A percentile compares a stretch with the other conserved stretches of the same genome.
These are phyloP conservation scores for Anguilla anguilla DNA, from an alignment of 2,797 vertebrate genomes.

Conservation along the genomic window DNA sequence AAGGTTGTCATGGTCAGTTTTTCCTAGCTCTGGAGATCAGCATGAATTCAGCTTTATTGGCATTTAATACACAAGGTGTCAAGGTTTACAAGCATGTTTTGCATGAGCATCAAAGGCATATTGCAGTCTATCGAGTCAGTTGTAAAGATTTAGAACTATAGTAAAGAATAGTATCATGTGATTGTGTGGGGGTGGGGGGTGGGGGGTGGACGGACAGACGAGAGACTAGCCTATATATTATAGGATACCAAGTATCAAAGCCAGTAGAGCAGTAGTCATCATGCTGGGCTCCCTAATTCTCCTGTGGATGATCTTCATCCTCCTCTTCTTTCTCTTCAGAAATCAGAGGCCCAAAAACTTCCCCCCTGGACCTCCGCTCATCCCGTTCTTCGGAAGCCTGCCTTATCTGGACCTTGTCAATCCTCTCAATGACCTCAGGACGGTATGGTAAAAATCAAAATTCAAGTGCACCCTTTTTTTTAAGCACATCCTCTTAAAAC, in stretches of 20 bases:
- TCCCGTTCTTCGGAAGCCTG: constrained; percentile 54
- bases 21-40: too few relatives aligned
- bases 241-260: too few relatives aligned
- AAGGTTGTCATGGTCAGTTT: too few relatives aligned
- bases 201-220: background rate
- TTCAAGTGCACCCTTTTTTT: background rate
- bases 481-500: too few relatives aligned
- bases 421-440: constrained; percentile 51
- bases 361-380: constrained; percentile 52
- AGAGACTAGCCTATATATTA: background rate
- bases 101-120: too few relatives aligned
- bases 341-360: constrained; percentile 51
- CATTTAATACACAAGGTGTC: too few relatives aligned
- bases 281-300: constrained; percentile 49
- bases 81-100: too few relatives aligned
- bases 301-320: constrained; percentile 38
- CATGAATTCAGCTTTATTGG: too few relatives aligned
- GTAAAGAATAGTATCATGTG: too few relatives aligned
- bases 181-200: background rate
- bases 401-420: constrained; percentile 46
- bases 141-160: too few relatives aligned
- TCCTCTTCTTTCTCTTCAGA: constrained; percentile 47
- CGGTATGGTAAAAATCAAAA: constrained; percentile 33
- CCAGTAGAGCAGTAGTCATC: constrained; percentile 19
- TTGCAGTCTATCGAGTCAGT: too few relatives aligned